Conservation (phyloP, 2,113 vertebrate species). For the Eulacestoma nigropectus region DNA sequence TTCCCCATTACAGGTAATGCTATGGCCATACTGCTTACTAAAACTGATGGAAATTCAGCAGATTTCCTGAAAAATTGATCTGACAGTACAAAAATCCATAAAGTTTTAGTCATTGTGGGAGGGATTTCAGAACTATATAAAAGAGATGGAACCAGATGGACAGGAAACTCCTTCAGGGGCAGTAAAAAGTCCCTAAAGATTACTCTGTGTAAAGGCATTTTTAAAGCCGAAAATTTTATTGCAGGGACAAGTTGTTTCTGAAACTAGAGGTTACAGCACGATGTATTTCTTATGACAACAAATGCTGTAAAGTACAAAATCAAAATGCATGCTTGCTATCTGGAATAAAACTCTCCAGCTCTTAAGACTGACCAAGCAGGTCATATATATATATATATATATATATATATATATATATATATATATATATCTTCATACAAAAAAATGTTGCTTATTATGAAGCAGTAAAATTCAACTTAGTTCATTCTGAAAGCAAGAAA, state of each 20-base stretch:
- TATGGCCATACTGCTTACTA: background rate
- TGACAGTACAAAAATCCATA: background rate
- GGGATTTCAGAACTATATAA: background rate
- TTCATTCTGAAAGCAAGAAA: background rate
- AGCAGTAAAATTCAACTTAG: background rate
- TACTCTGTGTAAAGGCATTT: background rate
- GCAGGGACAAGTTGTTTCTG: background rate
- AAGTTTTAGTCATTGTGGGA: background rate
- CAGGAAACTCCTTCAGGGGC: background rate
- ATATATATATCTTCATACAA: background rate
- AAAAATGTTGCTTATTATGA: background rate
- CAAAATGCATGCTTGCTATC: background rate
- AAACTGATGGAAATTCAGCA: background rate
- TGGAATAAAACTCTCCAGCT: background rate
- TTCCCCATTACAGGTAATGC: background rate
- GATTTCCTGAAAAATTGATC: background rate
- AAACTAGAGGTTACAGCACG: background rate
- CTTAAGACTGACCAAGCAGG: background rate
- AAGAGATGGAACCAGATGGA: background rate
- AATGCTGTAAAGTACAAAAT: background rate
- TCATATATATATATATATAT: background rate
- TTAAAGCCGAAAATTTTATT: background rate
- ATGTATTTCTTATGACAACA: background rate
- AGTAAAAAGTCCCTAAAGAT: background rate
- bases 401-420: background rate